A percentile compares a stretch with the other conserved stretches of the same genome.
phyloP scores from a whole-genome alignment of 2,888 invertebrate genomes.

The Hirtodrosophila trivittata region DNA sequence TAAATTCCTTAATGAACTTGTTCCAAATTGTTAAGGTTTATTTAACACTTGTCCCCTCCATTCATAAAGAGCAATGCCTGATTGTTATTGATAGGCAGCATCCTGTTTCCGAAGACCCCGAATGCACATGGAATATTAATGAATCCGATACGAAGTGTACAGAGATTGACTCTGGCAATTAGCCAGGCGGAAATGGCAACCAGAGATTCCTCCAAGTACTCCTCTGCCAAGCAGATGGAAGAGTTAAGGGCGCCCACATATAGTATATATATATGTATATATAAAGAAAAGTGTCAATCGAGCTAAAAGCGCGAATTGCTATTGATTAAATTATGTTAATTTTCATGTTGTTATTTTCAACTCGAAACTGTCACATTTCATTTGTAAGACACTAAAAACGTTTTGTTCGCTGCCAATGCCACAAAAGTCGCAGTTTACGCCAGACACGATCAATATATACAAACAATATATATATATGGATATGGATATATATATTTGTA shows the following conservation, averaged over 20 bases:
- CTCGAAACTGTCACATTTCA: conserved; percentile 74
- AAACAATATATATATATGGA: conserved; percentile 16
- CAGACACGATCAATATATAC: conserved; percentile 60
- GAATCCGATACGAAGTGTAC: conserved; percentile 26
- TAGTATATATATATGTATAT: conserved; percentile 1
- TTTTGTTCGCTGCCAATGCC: conserved; percentile 67
- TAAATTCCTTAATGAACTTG: conserved; percentile 71
- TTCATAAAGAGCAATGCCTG: conserved; percentile 51
- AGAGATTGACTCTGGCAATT: conserved; percentile 50
- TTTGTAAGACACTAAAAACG: conserved; percentile 78
- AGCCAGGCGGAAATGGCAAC: conserved; percentile 59
- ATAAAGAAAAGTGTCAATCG: conserved; percentile 46
- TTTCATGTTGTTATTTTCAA: conserved; percentile 65
- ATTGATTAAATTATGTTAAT: conserved; percentile 79
- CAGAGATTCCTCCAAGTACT: not conserved
- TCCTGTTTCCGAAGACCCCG: conserved; percentile 70
- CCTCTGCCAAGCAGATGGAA: not conserved
- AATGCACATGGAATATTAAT: conserved; percentile 58
- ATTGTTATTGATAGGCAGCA: conserved; percentile 70
- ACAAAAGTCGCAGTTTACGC: conserved; percentile 50
- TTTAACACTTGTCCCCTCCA: conserved; percentile 47
- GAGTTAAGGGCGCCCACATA: conserved; percentile 66
- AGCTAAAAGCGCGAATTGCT: conserved; percentile 72
- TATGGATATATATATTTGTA: conserved; percentile 4
- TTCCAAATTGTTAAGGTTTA: conserved; percentile 40